Percentiles rank a stretch among this genome's conserved stretches.
Evolutionary conservation across 2,888 invertebrate genomes (phyloP).

Genomic region (Zelleria hepariella): DNA sequence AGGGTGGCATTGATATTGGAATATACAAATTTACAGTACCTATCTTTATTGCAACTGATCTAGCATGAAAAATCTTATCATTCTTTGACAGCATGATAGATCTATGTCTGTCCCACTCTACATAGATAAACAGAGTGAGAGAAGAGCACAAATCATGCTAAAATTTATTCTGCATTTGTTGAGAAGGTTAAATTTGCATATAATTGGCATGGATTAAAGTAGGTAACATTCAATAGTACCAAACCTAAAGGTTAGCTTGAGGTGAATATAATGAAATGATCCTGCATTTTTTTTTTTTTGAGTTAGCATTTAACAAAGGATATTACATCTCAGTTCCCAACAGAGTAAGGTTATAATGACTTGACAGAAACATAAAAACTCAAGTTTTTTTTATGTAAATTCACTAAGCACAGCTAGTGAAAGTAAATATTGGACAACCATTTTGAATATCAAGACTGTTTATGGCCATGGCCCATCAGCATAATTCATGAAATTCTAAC

Average conservation of each 20-base stretch:
- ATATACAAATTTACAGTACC: no score
- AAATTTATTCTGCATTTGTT: no score
- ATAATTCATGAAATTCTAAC: neutral
- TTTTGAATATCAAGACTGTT: neutral
- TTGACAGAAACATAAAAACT: neutral
- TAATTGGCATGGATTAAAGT: no score
- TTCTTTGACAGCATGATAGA: no score
- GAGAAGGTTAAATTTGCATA: neutral
- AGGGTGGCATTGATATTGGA: no score
- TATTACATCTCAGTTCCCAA: neutral
- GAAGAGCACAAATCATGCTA: no score
- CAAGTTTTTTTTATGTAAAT: neutral
- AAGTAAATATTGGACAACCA: neutral
- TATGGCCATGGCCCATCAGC: neutral
- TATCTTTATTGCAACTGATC: no score
- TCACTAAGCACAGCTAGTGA: neutral
- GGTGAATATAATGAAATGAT: neutral
- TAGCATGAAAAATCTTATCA: no score
- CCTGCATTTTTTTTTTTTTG: neutral
- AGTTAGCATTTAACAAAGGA: neutral
- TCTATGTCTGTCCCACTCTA: no score
- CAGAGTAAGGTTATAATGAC: neutral
- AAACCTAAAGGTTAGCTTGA: neutral
- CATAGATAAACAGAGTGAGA: no score
- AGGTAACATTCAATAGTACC: neutral